Percentiles rank a stretch among this genome's conserved stretches.
These are phyloP conservation scores for Euura saliciscinereae DNA, from an alignment of 1,140 invertebrate species.

Conservation along the genomic window DNA sequence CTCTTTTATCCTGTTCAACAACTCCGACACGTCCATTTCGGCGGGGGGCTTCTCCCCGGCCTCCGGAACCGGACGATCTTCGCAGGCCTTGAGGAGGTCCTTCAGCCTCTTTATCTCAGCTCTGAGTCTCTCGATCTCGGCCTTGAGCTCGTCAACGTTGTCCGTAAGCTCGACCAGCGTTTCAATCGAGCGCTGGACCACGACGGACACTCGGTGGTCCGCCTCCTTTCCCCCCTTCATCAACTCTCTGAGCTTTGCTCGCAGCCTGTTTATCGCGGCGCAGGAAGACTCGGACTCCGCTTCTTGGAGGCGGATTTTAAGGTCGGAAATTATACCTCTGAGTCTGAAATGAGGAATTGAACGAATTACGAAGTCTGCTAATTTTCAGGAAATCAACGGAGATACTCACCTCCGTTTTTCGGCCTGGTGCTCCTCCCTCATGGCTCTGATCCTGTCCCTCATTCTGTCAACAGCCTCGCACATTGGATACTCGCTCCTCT, in stretches of 20 bases:
- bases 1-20: slow-evolving; percentile 19
- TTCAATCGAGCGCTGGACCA: slow-evolving; percentile 42
- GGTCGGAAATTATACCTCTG: slow-evolving; percentile 34
- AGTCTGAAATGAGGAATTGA: slow-evolving; percentile 30
- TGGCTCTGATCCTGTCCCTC: slow-evolving; percentile 36
- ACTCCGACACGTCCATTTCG: background rate
- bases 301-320: slow-evolving; percentile 40
- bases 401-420: slow-evolving; percentile 45
- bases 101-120: slow-evolving; percentile 28
- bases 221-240: slow-evolving; percentile 39
- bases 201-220: slow-evolving; percentile 36
- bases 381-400: too few relatives aligned
- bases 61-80: background rate
- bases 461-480: slow-evolving; percentile 35
- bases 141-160: slow-evolving; percentile 36
- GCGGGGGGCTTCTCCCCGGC: background rate
- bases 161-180: slow-evolving; percentile 38
- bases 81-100: slow-evolving; percentile 16
- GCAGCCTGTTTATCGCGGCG: slow-evolving; percentile 44
- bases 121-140: slow-evolving; percentile 36
- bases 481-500: slow-evolving; percentile 34
- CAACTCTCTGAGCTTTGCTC: slow-evolving; percentile 44
- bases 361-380: too few relatives aligned
- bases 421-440: slow-evolving; percentile 31
- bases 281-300: slow-evolving; percentile 44